These are phyloP conservation scores for Euspilapteryx auroguttella DNA, from an alignment of 2,888 invertebrate genomes.

Conservation along the genomic window DNA sequence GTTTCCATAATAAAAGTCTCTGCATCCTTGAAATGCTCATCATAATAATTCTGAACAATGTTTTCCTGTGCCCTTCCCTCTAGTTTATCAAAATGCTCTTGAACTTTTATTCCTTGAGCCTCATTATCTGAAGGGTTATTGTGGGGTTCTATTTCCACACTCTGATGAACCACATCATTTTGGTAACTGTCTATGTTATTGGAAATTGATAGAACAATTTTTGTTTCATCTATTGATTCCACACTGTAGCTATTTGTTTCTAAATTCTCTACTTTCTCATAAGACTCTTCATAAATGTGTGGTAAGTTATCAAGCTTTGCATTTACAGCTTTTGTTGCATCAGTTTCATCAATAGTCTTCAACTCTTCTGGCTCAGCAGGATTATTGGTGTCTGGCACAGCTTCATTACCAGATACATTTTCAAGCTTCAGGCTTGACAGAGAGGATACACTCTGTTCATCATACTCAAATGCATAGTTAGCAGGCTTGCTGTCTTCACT, in stretches of 20 bases:
- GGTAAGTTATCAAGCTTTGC: too few relatives aligned
- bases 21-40: slow-evolving; percentile 75
- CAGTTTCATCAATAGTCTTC: slow-evolving; percentile 11
- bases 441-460: slow-evolving; percentile 39
- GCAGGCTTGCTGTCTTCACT: slow-evolving; percentile 44
- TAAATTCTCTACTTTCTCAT: not conserved
- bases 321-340: not conserved
- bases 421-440: slow-evolving; percentile 41
- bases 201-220: not conserved
- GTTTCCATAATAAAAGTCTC: slow-evolving; percentile 77
- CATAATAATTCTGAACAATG: slow-evolving; percentile 43
- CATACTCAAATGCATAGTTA: slow-evolving; percentile 39
- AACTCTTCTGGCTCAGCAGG: slow-evolving; percentile 17
- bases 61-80: slow-evolving; percentile 23
- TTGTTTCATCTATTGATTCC: not conserved
- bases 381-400: slow-evolving; percentile 5
- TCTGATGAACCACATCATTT: too few relatives aligned
- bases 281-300: not conserved
- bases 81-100: slow-evolving; percentile 16
- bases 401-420: slow-evolving; percentile 23
- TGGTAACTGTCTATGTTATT: not conserved
- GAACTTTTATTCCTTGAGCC: slow-evolving; percentile 4
- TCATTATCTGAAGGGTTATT: slow-evolving; percentile 17
- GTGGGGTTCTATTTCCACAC: slow-evolving; percentile 20
- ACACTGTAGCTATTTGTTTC: not conserved